Percentiles rank a stretch among this genome's conserved stretches.
Conservation (phyloP, 30 jellyfish, hydroid and myxozoan species). For the Cassiopea andromeda region DNA sequence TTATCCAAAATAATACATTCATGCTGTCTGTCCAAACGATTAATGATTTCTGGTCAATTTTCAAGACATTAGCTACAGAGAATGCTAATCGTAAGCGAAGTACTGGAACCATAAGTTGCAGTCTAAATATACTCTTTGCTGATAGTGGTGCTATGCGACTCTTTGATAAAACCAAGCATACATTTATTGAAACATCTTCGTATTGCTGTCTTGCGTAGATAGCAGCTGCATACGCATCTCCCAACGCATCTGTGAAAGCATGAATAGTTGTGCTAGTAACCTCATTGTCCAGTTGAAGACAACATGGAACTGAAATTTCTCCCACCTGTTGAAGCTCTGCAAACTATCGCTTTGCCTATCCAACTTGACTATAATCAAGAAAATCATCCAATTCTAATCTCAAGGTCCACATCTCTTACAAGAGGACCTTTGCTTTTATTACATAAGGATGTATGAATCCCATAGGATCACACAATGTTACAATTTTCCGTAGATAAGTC, state of each 20-base stretch:
- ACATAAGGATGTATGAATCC: slow-evolving; percentile 36
- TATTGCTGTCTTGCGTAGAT: slow-evolving; percentile 14
- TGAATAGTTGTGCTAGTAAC: not conserved
- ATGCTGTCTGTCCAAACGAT: slow-evolving; percentile 44
- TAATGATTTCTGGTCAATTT: not conserved
- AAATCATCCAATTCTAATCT: not conserved
- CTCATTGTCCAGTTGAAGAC: not conserved
- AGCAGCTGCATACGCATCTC: slow-evolving; percentile 40
- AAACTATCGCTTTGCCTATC: slow-evolving; percentile 20
- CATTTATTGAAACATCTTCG: slow-evolving; percentile 9
- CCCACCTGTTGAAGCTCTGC: slow-evolving; percentile 20
- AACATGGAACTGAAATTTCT: slow-evolving; percentile 11
- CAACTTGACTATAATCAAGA: not conserved
- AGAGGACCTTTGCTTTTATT: slow-evolving; percentile 10
- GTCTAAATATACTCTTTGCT: slow-evolving; percentile 30
- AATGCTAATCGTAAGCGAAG: not conserved
- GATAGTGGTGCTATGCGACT: slow-evolving; percentile 35
- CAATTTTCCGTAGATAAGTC: slow-evolving; percentile 4
- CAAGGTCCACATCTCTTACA: slow-evolving; percentile 26
- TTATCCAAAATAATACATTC: slow-evolving; percentile 47
- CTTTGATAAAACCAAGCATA: slow-evolving; percentile 8
- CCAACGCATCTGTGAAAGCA: slow-evolving; percentile 33
- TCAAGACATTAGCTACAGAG: not conserved
- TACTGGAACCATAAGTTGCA: slow-evolving; percentile 41
- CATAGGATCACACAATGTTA: slow-evolving; percentile 45